Percentiles rank a stretch among this genome's conserved stretches.
Conservation (phyloP, 1,140 invertebrate species). For the Chionoecetes opilio region DNA sequence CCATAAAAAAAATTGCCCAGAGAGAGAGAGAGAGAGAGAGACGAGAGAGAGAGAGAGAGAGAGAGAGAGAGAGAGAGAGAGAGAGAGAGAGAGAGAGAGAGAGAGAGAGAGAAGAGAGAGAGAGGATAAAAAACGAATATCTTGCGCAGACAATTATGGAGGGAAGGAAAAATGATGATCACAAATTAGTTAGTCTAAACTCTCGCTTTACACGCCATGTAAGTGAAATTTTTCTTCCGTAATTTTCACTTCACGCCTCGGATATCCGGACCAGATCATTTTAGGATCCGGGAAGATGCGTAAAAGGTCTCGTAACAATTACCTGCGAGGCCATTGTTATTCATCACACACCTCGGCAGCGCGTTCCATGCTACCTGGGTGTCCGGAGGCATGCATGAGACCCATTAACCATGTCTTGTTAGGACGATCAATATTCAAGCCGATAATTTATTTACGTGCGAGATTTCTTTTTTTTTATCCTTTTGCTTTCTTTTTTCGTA, state of each 20-base stretch:
- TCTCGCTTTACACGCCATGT: background rate
- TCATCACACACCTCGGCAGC: background rate
- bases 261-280: background rate
- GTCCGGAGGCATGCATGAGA: background rate
- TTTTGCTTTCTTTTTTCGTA: background rate
- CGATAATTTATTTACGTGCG: background rate
- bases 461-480: background rate
- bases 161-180: background rate
- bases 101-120: background rate
- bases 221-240: background rate
- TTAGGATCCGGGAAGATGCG: background rate
- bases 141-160: background rate
- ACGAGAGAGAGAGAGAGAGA: slow-evolving; percentile 31
- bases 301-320: background rate
- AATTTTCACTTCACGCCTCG: background rate
- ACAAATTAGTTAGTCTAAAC: background rate
- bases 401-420: too few relatives aligned
- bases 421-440: too few relatives aligned
- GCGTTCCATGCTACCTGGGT: background rate
- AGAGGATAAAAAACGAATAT: too few relatives aligned
- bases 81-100: slow-evolving; percentile 14
- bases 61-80: background rate
- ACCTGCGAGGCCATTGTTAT: background rate
- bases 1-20: too few relatives aligned
- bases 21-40: slow-evolving; percentile 67